A percentile compares a stretch with the other conserved stretches of the same genome.
Conservation (phyloP, 2,113 vertebrate genomes). For the Myotis lucifugus region DNA sequence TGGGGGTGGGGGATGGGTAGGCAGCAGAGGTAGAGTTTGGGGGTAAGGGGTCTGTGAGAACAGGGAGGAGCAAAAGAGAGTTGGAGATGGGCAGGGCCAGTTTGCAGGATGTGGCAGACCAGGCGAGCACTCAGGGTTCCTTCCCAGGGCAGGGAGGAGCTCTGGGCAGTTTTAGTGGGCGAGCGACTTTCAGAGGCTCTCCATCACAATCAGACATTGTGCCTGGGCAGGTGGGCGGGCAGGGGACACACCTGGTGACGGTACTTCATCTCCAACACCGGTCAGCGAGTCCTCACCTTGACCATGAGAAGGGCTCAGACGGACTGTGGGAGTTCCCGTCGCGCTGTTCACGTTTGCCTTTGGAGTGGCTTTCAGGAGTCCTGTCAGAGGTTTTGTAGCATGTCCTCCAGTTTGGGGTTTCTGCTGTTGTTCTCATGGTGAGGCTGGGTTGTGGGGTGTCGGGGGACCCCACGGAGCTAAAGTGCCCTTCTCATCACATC, state of each 20-base stretch:
- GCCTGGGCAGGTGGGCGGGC: rapidly evolving
- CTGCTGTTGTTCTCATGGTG: background rate
- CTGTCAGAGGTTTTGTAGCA: too few relatives aligned
- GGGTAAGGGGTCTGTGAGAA: rapidly evolving
- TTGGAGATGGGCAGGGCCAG: too few relatives aligned
- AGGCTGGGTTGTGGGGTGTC: background rate
- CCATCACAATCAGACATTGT: rapidly evolving
- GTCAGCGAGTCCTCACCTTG: too few relatives aligned
- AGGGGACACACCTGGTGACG: background rate
- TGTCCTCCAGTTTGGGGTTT: rapidly evolving
- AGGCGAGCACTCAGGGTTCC: background rate
- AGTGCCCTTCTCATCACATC: background rate
- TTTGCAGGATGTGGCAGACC: rapidly evolving
- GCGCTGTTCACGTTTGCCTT: rapidly evolving
- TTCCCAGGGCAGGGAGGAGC: background rate
- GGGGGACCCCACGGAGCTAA: background rate
- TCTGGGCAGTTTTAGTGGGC: rapidly evolving
- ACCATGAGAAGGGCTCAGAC: background rate
- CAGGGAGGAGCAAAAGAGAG: background rate
- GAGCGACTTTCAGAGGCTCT: rapidly evolving
- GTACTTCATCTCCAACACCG: rapidly evolving
- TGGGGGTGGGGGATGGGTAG: too few relatives aligned
- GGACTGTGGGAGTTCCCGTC: rapidly evolving
- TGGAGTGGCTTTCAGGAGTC: too few relatives aligned
- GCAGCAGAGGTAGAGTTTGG: background rate